Evolutionary conservation across 2,113 vertebrate genomes (phyloP).

Genomic region (Anas platyrhynchos): DNA sequence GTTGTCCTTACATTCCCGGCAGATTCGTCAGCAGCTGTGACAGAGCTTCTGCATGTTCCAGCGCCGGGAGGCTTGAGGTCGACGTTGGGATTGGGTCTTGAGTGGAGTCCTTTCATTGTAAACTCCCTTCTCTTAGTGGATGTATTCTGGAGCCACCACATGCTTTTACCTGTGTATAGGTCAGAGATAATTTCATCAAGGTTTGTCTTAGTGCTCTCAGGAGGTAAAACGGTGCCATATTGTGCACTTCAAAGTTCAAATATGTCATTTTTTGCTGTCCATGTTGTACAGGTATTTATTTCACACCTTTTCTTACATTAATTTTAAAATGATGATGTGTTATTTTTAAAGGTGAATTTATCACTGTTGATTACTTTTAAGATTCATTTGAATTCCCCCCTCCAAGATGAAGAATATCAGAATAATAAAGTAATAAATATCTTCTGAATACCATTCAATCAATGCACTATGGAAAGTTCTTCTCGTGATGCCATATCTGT

Average conservation of each 20-base stretch:
- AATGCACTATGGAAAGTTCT: not conserved
- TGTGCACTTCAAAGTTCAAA: not conserved
- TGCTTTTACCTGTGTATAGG: not conserved
- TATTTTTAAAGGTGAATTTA: not conserved
- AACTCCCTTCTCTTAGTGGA: not conserved
- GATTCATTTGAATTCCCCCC: not conserved
- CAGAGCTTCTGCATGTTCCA: not conserved
- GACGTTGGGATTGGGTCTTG: accelerated
- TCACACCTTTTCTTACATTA: not conserved
- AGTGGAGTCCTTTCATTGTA: not conserved
- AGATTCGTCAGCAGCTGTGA: not conserved
- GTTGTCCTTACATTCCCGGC: not conserved
- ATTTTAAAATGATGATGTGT: not conserved
- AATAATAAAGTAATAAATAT: not conserved
- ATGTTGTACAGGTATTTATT: not conserved
- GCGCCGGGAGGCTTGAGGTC: not conserved
- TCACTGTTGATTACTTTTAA: not conserved
- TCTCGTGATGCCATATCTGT: not conserved
- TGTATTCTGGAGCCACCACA: not conserved
- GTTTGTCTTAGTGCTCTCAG: not conserved
- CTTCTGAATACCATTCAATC: not conserved
- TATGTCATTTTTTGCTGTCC: not conserved
- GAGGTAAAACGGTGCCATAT: not conserved
- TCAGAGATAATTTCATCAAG: not conserved
- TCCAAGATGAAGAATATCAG: not conserved